phyloP scores from a whole-genome alignment of 2,113 vertebrate genomes.

The Notechis scutatus region DNA sequence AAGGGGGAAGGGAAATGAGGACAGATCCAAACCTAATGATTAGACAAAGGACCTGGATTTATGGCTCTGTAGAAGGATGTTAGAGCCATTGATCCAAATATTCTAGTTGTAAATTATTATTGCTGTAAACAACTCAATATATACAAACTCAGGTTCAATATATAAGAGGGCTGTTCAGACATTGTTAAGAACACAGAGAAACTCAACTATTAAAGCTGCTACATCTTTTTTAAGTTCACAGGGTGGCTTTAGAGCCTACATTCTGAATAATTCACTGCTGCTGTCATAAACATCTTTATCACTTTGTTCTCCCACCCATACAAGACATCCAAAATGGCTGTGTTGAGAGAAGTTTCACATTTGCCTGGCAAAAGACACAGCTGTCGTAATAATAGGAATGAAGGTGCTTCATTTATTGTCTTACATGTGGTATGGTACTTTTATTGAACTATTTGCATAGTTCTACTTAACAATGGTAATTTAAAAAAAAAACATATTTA shows the following conservation, averaged over 20 bases:
- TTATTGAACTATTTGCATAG: background rate
- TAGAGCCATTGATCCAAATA: slow-evolving; percentile 24
- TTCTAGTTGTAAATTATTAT: slow-evolving; percentile 60
- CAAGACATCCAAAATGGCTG: background rate
- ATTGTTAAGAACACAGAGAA: background rate
- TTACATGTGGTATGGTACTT: background rate
- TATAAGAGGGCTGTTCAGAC: background rate
- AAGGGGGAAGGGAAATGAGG: background rate
- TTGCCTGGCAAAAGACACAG: background rate
- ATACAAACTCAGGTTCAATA: background rate
- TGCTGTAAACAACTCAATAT: slow-evolving; percentile 38
- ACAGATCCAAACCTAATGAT: background rate
- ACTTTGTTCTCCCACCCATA: background rate
- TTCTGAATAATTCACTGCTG: background rate
- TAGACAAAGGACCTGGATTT: background rate
- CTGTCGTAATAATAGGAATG: background rate
- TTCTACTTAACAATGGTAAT: slow-evolving; percentile 65
- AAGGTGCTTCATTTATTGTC: background rate
- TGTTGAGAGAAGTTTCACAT: background rate
- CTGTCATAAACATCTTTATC: background rate
- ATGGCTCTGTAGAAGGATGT: background rate
- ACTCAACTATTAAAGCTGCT: background rate
- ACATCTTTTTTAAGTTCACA: background rate
- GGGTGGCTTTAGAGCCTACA: background rate
- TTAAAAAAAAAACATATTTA: slow-evolving; percentile 54